Evolutionary conservation across 53 echinoderm and acorn worm species (phyloP).

Genomic region (Zoroaster sp.): DNA sequence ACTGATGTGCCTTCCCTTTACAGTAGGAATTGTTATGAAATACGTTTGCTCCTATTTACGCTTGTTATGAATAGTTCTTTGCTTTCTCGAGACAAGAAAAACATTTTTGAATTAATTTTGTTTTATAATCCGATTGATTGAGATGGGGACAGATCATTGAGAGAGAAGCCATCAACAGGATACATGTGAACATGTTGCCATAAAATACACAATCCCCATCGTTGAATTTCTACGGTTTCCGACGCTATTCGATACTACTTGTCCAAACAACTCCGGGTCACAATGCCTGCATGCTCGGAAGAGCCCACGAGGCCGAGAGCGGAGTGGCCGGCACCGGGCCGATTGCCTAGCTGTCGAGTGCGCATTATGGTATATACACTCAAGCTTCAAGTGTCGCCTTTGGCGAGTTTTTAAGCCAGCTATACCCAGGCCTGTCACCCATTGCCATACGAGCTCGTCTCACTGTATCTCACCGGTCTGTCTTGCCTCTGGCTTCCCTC

Average conservation of each 20-base stretch:
- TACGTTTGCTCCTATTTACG: too few relatives aligned
- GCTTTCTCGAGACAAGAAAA: too few relatives aligned
- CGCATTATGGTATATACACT: neutral
- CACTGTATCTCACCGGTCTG: neutral
- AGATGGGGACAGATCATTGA: too few relatives aligned
- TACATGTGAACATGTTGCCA: neutral
- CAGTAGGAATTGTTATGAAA: too few relatives aligned
- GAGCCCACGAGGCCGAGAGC: neutral
- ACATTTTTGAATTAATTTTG: too few relatives aligned
- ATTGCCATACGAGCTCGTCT: neutral
- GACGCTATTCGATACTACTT: neutral
- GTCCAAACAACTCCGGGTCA: conserved; percentile 22
- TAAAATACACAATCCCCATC: conserved; percentile 1
- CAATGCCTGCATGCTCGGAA: neutral
- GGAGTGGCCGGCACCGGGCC: neutral
- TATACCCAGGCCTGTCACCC: conserved; percentile 19
- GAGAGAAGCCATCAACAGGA: too few relatives aligned
- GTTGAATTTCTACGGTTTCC: neutral
- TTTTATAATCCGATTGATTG: too few relatives aligned
- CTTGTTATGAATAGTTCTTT: too few relatives aligned
- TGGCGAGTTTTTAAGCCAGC: neutral
- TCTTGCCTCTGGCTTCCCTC: neutral
- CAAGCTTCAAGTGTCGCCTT: conserved; percentile 38
- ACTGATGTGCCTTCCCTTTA: too few relatives aligned
- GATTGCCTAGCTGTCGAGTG: neutral